Conservation (phyloP, 2,797 vertebrate genomes). For the Petrocephalus schoutedeni region DNA sequence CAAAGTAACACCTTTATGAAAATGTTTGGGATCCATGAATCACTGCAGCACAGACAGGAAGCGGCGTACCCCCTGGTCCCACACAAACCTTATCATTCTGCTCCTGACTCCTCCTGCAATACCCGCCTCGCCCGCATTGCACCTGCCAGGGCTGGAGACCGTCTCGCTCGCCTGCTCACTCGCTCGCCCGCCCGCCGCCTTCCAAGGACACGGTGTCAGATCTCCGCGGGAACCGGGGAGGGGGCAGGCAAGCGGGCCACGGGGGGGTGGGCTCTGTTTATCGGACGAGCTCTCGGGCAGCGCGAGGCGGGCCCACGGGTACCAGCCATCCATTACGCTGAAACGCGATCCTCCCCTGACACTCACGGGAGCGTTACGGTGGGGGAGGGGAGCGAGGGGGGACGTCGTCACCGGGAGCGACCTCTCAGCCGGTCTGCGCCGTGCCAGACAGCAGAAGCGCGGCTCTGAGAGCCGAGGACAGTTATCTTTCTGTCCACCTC, state of each 20-base stretch:
- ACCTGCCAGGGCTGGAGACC: neutral
- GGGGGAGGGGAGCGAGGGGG: slow-evolving; percentile 30
- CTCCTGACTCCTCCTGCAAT: neutral
- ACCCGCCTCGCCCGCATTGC: neutral
- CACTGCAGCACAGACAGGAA: neutral
- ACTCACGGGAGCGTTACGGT: slow-evolving; percentile 35
- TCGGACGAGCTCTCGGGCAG: slow-evolving; percentile 26
- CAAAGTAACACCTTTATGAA: neutral
- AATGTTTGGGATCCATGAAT: neutral
- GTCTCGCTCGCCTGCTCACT: neutral
- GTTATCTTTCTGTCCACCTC: slow-evolving; percentile 29
- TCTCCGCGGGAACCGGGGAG: slow-evolving; percentile 8
- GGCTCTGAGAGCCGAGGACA: slow-evolving; percentile 35
- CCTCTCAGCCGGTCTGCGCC: slow-evolving; percentile 46
- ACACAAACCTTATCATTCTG: slow-evolving; percentile 25
- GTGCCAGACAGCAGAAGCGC: slow-evolving; percentile 51
- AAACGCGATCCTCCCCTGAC: slow-evolving; percentile 61
- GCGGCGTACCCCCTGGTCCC: neutral
- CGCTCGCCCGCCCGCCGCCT: neutral
- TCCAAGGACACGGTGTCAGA: slow-evolving; percentile 13
- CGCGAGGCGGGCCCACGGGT: slow-evolving; percentile 50
- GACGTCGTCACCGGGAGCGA: slow-evolving; percentile 40
- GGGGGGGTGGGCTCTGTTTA: slow-evolving; percentile 35
- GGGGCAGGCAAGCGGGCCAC: neutral
- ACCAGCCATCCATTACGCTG: slow-evolving; percentile 50